Base-by-base conservation (phyloP, 2,113 vertebrate species). In the Arenaria interpres region DNA sequence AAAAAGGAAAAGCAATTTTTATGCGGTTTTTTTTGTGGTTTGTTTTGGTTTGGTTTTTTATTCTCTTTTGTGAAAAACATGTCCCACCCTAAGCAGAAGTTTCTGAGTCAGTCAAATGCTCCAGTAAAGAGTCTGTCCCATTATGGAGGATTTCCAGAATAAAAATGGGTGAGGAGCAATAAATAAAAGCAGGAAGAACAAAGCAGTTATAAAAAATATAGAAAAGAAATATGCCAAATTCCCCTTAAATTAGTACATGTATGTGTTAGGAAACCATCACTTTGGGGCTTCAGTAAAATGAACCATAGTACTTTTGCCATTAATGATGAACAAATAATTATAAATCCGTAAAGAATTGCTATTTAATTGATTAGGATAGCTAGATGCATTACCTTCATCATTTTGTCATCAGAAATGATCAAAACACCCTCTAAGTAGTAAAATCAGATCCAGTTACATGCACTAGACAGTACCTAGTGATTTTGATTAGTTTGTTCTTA, bases 1-100 rank as follows among this genome's bases (percentile, higher is more conserved):
- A 43, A 63, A 32, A 50, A 5, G 13, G 7, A 10, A 48, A 41
- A 82, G 4, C 10, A 64, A 43, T 43, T 72, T 90, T 9, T 45
- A 33, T 37, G 33, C 9, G 2, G 0, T 1, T 4, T 39, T 37
- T 39, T 33, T 41, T 51, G 16, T 20, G 7, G n/a, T 35, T 57
- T 57, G 32, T 23, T 23, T 35, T 22, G 56, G 8, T 20, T 24
- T 32, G 2, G 7, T 32, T 88, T 39, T n/a, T n/a, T 10, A 28
- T 56, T 21, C 2, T 53, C 7, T 41, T 46, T 43, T 71, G n/a
- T 69, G 30, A 35, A 78, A 54, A 71, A 50, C 2, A 1, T 56
- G n/a, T n/a, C n/a, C n/a, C 17, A 66, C 7, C 8, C 43, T 32
- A 50, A 81, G 21, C 17, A 66, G 48, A 19, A 64, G 50, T 25